Percentiles rank a stretch among this genome's conserved stretches.
Evolutionary conservation across 2,113 vertebrate genomes (phyloP).

Genomic region (Trachemys scripta): DNA sequence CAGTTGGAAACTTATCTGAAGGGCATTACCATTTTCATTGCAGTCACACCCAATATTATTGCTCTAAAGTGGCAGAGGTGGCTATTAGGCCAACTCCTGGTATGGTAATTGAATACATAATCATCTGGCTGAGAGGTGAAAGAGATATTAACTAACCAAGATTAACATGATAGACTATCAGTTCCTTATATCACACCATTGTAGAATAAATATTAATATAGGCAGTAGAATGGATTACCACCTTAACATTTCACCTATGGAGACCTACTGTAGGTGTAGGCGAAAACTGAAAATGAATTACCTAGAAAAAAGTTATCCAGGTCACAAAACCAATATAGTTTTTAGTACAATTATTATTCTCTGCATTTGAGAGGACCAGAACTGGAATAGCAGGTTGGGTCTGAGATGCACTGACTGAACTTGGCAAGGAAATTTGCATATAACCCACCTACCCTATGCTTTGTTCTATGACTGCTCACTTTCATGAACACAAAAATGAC

Average conservation of each 20-base stretch:
- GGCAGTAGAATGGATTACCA: neutral
- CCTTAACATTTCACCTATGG: neutral
- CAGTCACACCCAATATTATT: neutral
- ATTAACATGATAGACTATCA: neutral
- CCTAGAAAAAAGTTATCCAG: neutral
- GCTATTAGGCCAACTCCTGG: neutral
- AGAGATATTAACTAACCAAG: neutral
- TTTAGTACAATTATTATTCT: neutral
- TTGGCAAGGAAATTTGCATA: neutral
- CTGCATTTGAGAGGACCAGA: neutral
- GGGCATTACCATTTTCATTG: neutral
- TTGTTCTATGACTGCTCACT: constrained; percentile 3
- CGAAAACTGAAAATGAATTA: constrained; percentile 11
- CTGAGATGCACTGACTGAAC: neutral
- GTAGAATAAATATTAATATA: constrained; percentile 9
- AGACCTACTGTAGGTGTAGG: neutral
- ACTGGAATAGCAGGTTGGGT: neutral
- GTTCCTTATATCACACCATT: neutral
- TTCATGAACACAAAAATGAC: neutral
- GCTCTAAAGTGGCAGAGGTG: neutral
- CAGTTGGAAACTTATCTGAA: neutral
- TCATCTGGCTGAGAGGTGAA: neutral
- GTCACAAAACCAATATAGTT: neutral
- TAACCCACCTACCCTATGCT: neutral
- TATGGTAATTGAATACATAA: neutral